Evolutionary conservation across 1,140 invertebrate genomes (phyloP).

Genomic region (Micrasema minimum): DNA sequence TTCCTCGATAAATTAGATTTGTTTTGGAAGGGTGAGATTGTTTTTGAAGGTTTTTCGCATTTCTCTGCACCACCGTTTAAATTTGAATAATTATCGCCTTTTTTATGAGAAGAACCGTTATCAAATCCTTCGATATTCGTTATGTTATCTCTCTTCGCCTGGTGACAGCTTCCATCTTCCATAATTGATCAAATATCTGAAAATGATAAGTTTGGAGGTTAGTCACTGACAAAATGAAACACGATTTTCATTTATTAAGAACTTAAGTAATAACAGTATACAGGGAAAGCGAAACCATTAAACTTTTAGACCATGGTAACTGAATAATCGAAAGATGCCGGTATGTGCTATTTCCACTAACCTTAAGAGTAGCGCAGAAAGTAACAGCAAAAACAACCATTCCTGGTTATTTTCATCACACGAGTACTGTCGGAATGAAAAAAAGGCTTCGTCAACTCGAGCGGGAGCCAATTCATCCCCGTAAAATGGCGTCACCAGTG

Average conservation of each 20-base stretch:
- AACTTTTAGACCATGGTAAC: slow-evolving; percentile 19
- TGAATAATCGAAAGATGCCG: slow-evolving; percentile 6
- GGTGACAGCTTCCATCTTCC: slow-evolving; percentile 47
- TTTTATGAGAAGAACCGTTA: slow-evolving; percentile 10
- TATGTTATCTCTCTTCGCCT: slow-evolving; percentile 38
- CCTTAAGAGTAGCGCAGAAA: slow-evolving; percentile 40
- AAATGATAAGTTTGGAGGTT: slow-evolving; percentile 13
- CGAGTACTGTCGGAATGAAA: slow-evolving; percentile 40
- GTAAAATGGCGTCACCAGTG: slow-evolving; percentile 68
- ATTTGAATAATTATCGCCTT: slow-evolving; percentile 11
- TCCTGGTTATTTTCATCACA: slow-evolving; percentile 46
- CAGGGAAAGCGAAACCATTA: slow-evolving; percentile 1
- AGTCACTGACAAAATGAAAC: too few species aligned
- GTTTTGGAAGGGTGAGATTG: slow-evolving; percentile 13
- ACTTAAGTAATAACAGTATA: background rate
- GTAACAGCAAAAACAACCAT: slow-evolving; percentile 42
- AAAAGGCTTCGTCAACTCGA: slow-evolving; percentile 54
- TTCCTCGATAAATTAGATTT: background rate
- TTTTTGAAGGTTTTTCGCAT: slow-evolving; percentile 11
- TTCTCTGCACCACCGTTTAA: slow-evolving; percentile 30
- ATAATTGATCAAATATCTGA: slow-evolving; percentile 45
- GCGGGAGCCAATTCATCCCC: slow-evolving; percentile 67
- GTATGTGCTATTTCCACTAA: slow-evolving; percentile 21
- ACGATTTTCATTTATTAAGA: background rate
- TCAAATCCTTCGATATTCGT: slow-evolving; percentile 15